phyloP scores from a whole-genome alignment of 2,797 vertebrate species.

The Sarcophilus harrisii region DNA sequence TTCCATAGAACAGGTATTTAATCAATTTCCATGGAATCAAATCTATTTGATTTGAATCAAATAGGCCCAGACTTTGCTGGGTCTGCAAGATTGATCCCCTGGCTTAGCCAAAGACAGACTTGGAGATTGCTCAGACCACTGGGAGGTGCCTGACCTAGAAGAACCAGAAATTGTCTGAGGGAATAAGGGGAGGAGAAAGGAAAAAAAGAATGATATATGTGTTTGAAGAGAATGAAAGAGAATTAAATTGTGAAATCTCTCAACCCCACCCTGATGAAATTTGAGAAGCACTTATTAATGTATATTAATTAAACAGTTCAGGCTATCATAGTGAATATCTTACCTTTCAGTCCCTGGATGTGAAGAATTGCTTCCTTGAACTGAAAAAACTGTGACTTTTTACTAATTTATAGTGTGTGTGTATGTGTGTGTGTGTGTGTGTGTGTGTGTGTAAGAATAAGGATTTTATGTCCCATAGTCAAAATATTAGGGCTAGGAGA shows the following conservation, averaged over 20 bases:
- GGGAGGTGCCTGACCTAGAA: background rate
- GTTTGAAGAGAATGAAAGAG: background rate
- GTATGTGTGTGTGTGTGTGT: too few species aligned
- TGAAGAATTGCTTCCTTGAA: background rate
- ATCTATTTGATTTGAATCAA: background rate
- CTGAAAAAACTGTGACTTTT: background rate
- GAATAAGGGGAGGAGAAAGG: background rate
- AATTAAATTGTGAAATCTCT: background rate
- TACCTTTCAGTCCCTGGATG: background rate
- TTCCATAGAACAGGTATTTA: background rate
- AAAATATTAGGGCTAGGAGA: background rate
- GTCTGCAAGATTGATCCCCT: background rate
- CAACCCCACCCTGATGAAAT: background rate
- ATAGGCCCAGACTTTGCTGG: background rate
- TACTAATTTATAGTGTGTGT: background rate
- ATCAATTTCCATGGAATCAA: background rate
- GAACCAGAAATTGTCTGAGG: background rate
- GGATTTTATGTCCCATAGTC: background rate
- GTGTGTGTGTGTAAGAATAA: background rate
- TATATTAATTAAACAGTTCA: background rate
- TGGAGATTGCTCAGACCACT: background rate
- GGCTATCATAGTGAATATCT: background rate
- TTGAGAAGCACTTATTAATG: background rate
- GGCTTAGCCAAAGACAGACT: background rate
- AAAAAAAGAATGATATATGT: background rate